Percentiles rank a stretch among this genome's conserved stretches.
Conservation (phyloP, 2,797 vertebrate species). For the Chiloscyllium punctatum region DNA sequence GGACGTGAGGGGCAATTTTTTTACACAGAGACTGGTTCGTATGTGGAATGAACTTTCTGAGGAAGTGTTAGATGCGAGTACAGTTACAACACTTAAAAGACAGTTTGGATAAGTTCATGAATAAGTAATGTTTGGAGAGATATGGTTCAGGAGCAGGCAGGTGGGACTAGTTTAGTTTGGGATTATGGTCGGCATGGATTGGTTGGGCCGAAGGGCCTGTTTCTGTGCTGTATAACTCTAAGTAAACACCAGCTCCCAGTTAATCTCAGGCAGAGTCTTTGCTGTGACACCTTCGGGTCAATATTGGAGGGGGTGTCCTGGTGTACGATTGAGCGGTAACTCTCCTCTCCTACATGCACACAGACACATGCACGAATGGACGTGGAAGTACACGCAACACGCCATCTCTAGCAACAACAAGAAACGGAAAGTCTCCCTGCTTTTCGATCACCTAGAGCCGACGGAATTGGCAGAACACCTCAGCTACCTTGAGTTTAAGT, state of each 20-base stretch:
- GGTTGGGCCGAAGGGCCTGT: no score
- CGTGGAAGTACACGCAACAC: constrained; percentile 43
- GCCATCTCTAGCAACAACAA: constrained; percentile 61
- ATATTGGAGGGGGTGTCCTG: no score
- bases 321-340: constrained; percentile 42
- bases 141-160: no score
- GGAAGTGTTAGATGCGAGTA: no score
- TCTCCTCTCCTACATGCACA: constrained; percentile 49
- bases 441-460: constrained; percentile 85
- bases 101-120: no score
- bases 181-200: no score
- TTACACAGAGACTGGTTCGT: no score
- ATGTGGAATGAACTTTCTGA: no score
- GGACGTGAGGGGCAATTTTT: no score
- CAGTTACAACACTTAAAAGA: no score
- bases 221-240: neutral
- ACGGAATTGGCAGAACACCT: constrained; percentile 79
- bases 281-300: neutral
- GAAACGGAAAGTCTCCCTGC: constrained; percentile 84
- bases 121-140: no score
- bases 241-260: neutral
- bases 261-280: constrained; percentile 47
- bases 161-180: no score
- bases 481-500: constrained; percentile 83
- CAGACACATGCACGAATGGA: constrained; percentile 47